Evolutionary conservation across 1,140 invertebrate species (phyloP), one percentile per base, ranked within the genome.

Genomic region (Alviniconcha marisindica): DNA sequence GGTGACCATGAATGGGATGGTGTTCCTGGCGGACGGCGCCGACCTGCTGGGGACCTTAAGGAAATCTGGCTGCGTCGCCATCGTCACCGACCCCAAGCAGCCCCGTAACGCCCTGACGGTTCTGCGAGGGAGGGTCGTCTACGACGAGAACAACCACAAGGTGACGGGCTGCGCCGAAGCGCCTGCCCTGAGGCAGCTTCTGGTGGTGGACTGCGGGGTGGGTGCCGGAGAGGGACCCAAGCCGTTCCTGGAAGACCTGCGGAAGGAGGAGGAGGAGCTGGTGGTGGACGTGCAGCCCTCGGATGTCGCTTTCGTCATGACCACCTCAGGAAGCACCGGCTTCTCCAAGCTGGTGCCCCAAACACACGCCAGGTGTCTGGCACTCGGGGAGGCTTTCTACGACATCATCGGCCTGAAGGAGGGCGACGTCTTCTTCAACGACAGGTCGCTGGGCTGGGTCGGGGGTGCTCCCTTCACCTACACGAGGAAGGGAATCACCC

Each of bases 311-410:
- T 69, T 60, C 24, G 51, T 85, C 38, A 54, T 85, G 73, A 82
- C 84, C 12, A 82, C 80, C 44, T 85, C 84, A 48, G 84, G 84
- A n/a, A 85, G 80, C 28, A 82, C 84, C 1, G 84, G 84, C n/a
- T 85, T 82, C 66, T 78, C 80, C 14, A 85, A 85, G 51, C 74
- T 85, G 48, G 81, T 85, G 24, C 63, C 71, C 31, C 48, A 38
- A 28, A 33, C 74, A 1, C 84, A 85, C 31, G 48, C 73, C 36
- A 74, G 63, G 33, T 33, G 78, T 28, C 80, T 77, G 73, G 51
- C 38, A n/a, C 74, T 84, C 36, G 48, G 83, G 0, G 36, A 31
- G 1, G 54, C 69, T 42, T 54, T 84, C 1, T 74, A 73, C 73
- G 77, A 44, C n/a, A 84, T 81, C 48, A 48, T 76, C 31, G 63